Evolutionary conservation across 2,113 vertebrate genomes (phyloP).

Genomic region (Antigone vipio): DNA sequence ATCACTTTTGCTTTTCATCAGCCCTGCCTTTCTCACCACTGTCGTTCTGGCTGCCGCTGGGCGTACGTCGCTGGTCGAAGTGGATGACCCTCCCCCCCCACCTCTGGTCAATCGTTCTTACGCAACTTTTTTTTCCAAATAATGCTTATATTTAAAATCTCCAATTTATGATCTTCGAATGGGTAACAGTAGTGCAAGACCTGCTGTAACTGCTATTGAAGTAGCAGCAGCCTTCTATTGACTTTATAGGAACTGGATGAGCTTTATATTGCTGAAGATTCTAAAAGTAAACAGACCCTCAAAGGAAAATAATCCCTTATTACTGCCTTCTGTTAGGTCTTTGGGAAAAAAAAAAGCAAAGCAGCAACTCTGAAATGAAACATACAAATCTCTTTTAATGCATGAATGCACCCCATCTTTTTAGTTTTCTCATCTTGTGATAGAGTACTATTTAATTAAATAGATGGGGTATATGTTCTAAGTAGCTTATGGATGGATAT

Average conservation of each 20-base stretch:
- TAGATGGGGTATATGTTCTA: neutral
- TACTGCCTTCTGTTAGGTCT: neutral
- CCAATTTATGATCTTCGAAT: neutral
- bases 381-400: neutral
- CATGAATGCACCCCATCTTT: neutral
- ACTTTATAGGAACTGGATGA: neutral
- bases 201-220: neutral
- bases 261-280: neutral
- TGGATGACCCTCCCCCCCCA: neutral
- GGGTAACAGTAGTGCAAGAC: neutral
- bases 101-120: fast-evolving
- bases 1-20: neutral
- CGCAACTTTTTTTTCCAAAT: neutral
- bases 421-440: neutral
- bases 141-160: neutral
- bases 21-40: neutral
- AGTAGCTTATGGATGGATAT: neutral
- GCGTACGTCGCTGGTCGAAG: fast-evolving
- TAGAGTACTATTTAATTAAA: constrained; percentile 3
- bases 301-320: neutral
- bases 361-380: neutral
- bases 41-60: neutral
- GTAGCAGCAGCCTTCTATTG: neutral
- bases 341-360: neutral
- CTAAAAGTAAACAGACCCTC: neutral